Evolutionary conservation across 1,140 invertebrate genomes (phyloP).

Genomic region (Brachionus plicatilis): DNA sequence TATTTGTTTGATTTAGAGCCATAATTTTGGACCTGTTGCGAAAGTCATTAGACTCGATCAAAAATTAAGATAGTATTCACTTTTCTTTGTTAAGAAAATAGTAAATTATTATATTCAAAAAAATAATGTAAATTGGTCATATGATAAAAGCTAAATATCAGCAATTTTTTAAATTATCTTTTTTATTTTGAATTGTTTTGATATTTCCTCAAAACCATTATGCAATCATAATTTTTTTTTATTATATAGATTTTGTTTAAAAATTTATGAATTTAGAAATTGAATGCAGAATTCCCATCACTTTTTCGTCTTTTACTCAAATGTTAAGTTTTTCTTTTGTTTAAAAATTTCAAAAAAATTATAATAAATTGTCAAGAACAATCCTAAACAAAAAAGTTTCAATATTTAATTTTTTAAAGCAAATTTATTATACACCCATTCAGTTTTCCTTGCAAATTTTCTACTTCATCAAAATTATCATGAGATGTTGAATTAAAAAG

Average conservation of each 20-base stretch:
- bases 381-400: too few relatives aligned
- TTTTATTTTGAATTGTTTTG: neutral
- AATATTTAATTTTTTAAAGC: too few relatives aligned
- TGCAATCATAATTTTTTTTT: neutral
- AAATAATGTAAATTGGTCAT: neutral
- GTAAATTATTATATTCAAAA: neutral
- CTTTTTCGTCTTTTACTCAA: neutral
- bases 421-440: too few relatives aligned
- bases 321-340: neutral
- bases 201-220: neutral
- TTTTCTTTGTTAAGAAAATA: neutral
- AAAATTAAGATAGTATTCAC: neutral
- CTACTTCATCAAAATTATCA: too few relatives aligned
- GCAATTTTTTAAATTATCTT: neutral
- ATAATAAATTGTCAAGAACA: too few relatives aligned
- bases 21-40: neutral
- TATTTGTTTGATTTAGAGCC: conserved; percentile 5
- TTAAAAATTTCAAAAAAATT: too few relatives aligned
- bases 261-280: neutral
- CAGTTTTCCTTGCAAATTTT: too few relatives aligned
- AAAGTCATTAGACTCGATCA: neutral
- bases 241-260: neutral
- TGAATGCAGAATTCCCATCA: neutral
- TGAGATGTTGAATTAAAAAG: too few relatives aligned
- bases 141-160: neutral